Evolutionary conservation across 2,797 vertebrate genomes (phyloP).

Genomic region (Hybognathus amarus): DNA sequence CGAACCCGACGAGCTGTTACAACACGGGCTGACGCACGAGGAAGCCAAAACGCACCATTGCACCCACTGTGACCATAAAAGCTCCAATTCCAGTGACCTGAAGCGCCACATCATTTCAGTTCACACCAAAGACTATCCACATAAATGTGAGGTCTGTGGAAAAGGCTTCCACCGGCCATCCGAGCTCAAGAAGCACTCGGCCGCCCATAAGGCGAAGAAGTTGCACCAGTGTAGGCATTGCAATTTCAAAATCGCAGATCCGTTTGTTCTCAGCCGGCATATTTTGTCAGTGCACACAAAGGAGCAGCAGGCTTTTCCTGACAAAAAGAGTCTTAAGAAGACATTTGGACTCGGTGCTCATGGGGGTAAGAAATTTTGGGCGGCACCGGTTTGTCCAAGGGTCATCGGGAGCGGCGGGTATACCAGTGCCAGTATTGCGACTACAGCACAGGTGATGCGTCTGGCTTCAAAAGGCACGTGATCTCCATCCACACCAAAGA

Average conservation of each 20-base stretch:
- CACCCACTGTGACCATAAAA: constrained; percentile 89
- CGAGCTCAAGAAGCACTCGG: constrained; percentile 89
- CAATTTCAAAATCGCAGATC: constrained; percentile 88
- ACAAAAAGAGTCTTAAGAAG: constrained; percentile 87
- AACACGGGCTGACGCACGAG: constrained; percentile 84
- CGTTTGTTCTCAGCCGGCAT: constrained; percentile 88
- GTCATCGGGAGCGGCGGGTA: constrained; percentile 85
- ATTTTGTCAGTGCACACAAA: constrained; percentile 91
- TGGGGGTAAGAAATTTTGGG: constrained; percentile 56
- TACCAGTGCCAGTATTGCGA: constrained; percentile 92
- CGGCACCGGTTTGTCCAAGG: constrained; percentile 75
- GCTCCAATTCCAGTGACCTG: constrained; percentile 90
- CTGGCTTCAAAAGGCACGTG: constrained; percentile 89
- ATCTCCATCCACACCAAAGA: constrained; percentile 93
- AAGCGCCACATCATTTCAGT: constrained; percentile 89
- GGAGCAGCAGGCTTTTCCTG: constrained; percentile 82
- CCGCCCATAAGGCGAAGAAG: constrained; percentile 86
- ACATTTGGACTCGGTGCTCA: constrained; percentile 64
- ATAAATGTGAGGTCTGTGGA: constrained; percentile 88
- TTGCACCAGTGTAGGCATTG: constrained; percentile 90
- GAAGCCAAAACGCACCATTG: constrained; percentile 89
- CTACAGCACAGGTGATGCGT: constrained; percentile 89
- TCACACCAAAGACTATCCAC: constrained; percentile 91
- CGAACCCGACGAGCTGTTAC: constrained; percentile 84
- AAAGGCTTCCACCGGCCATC: constrained; percentile 91